These are phyloP conservation scores for Cricetomys ansorgei DNA, from an alignment of 2,113 vertebrate species.

Conservation along the genomic window DNA sequence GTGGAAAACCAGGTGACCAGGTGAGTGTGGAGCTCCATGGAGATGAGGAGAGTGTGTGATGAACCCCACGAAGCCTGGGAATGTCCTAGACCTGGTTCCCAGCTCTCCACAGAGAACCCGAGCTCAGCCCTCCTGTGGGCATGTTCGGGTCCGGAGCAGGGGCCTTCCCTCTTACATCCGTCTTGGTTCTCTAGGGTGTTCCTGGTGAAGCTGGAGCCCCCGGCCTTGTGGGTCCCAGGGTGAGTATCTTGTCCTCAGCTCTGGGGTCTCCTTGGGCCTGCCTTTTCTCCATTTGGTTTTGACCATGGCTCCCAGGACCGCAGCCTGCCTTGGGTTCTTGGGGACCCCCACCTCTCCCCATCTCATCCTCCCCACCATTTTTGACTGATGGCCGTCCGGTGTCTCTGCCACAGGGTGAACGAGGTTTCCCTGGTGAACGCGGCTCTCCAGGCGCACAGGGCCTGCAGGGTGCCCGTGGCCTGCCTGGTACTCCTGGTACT, in stretches of 20 bases:
- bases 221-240: constrained; percentile 94
- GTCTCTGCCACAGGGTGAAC: constrained; percentile 90
- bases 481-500: constrained; percentile 96
- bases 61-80: not conserved
- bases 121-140: not conserved
- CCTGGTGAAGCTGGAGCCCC: constrained; percentile 94
- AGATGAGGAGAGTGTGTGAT: not conserved
- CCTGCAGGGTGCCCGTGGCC: constrained; percentile 93
- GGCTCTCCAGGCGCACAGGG: constrained; percentile 94
- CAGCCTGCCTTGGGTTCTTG: not conserved
- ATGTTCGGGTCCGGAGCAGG: too few relatives aligned
- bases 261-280: not conserved
- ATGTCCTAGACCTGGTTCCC: not conserved
- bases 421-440: constrained; percentile 97
- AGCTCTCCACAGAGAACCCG: not conserved
- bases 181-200: constrained; percentile 90
- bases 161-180: not conserved
- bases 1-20: constrained; percentile 97
- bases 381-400: not conserved
- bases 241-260: constrained; percentile 82
- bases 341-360: rapidly evolving
- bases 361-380: not conserved
- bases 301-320: too few relatives aligned
- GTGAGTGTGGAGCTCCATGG: constrained; percentile 83
- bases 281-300: not conserved